Conservation (phyloP, 2,888 invertebrate species). For the Diadromus collaris region DNA sequence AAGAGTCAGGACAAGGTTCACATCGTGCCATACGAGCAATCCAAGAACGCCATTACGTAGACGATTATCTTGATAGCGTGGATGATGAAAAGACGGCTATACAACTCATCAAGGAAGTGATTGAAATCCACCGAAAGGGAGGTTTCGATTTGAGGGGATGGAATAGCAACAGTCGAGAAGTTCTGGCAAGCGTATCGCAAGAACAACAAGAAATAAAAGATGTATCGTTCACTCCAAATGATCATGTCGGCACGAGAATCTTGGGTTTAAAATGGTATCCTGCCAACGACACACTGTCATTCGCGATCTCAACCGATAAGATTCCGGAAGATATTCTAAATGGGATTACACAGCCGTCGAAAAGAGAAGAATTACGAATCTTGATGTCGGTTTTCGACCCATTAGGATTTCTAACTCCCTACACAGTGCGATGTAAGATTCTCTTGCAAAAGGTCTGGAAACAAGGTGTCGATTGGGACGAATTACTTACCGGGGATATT, state of each 20-base stretch:
- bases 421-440: constrained; percentile 60
- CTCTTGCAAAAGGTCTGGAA: constrained; percentile 64
- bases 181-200: constrained; percentile 9
- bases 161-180: constrained; percentile 53
- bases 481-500: constrained; percentile 33
- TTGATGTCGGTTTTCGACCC: constrained; percentile 70
- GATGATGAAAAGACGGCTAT: constrained; percentile 61
- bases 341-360: constrained; percentile 57
- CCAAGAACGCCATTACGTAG: constrained; percentile 66
- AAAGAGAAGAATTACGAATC: constrained; percentile 59
- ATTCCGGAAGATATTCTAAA: constrained; percentile 54
- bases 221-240: constrained; percentile 4
- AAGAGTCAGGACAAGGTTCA: constrained; percentile 50
- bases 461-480: constrained; percentile 56
- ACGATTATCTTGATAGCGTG: constrained; percentile 67
- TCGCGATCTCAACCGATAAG: constrained; percentile 54
- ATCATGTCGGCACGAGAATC: not conserved
- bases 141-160: constrained; percentile 64
- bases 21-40: constrained; percentile 65
- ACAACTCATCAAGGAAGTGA: constrained; percentile 54
- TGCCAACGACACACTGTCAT: constrained; percentile 59
- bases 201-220: not conserved
- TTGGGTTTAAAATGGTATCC: constrained; percentile 64
- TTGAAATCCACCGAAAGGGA: constrained; percentile 52
- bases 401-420: constrained; percentile 63